Percentiles rank a stretch among this genome's conserved stretches.
phyloP scores from a whole-genome alignment of 2,113 vertebrate genomes.

The Argyrosomus japonicus region DNA sequence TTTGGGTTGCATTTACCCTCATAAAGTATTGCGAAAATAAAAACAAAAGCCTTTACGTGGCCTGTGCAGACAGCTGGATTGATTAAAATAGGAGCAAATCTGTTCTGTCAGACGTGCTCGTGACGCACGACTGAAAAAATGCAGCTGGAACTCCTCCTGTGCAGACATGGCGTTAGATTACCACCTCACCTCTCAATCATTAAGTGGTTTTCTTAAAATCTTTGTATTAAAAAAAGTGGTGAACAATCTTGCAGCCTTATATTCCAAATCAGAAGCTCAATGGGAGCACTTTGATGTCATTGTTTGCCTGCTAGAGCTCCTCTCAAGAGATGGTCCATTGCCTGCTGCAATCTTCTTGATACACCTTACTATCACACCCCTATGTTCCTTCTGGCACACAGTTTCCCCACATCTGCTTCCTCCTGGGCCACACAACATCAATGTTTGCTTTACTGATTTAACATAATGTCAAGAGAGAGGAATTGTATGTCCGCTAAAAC shows the following conservation, averaged over 20 bases:
- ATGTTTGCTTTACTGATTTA: constrained; percentile 50
- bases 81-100: too few relatives aligned
- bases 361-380: constrained; percentile 54
- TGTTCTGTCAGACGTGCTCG: not conserved
- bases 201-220: not conserved
- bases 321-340: constrained; percentile 49
- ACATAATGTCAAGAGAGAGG: constrained; percentile 30
- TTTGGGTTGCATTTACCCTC: not conserved
- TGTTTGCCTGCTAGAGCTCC: constrained; percentile 19
- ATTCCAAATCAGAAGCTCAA: not conserved
- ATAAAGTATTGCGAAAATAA: too few relatives aligned
- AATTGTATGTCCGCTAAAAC: constrained; percentile 35
- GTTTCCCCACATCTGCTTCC: constrained; percentile 54
- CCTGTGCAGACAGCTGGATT: not conserved
- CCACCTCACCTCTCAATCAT: not conserved
- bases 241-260: not conserved
- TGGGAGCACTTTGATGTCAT: not conserved
- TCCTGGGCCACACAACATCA: constrained; percentile 51
- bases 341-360: constrained; percentile 50
- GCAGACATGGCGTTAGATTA: not conserved
- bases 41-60: not conserved
- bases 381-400: constrained; percentile 48
- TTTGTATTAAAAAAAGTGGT: not conserved
- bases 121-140: not conserved
- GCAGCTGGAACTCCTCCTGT: not conserved